Evolutionary conservation across 2,113 vertebrate species (phyloP).

Genomic region (Terrapene triunguis): DNA sequence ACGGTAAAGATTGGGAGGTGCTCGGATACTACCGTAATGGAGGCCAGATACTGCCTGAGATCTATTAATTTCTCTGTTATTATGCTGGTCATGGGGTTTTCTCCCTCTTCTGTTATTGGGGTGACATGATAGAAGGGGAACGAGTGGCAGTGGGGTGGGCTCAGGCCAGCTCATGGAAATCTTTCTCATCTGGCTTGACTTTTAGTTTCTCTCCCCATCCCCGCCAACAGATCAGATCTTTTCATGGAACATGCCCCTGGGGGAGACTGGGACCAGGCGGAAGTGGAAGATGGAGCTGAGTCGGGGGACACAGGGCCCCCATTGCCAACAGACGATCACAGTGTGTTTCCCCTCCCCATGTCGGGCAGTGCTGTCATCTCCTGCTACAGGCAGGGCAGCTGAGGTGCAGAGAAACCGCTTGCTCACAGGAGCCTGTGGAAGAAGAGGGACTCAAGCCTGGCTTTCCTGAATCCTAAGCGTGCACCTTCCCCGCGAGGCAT

Average conservation of each 20-base stretch:
- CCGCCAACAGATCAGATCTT: neutral
- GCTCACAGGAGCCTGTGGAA: neutral
- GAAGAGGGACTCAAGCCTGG: too few species aligned
- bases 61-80: neutral
- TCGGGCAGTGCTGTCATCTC: neutral
- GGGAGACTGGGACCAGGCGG: fast-evolving
- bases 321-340: neutral
- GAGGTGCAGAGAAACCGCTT: neutral
- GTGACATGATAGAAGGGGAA: neutral
- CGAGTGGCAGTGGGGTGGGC: neutral
- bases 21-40: neutral
- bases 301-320: neutral
- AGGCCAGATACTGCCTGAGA: neutral
- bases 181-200: neutral
- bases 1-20: neutral
- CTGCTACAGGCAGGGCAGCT: neutral
- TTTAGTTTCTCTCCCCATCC: neutral
- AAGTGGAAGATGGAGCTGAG: too few species aligned
- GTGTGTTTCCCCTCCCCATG: neutral
- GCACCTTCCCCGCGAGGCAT: neutral
- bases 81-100: neutral
- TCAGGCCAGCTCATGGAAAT: neutral
- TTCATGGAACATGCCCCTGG: neutral
- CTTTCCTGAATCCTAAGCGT: neutral
- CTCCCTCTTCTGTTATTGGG: neutral